Evolutionary conservation across 2,888 invertebrate genomes (phyloP), one percentile per base, ranked within the genome.

Genomic region (Scaptomyza cyrtandrae): DNA sequence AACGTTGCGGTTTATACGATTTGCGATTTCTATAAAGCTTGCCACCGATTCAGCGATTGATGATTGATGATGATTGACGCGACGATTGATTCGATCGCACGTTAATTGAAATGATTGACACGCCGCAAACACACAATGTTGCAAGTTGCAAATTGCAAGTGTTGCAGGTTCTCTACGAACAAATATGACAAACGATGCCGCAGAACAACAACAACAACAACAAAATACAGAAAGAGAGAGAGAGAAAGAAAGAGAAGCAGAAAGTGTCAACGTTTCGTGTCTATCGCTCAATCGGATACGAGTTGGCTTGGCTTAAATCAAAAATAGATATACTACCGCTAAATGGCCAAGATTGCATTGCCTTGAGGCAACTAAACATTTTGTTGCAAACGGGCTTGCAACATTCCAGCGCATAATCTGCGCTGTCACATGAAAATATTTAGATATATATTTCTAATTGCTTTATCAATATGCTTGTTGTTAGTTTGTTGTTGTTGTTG

Each of bases 61-160:
- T 14, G 31, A 1, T 31, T 63, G 89, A 84, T 81, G 77, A 76
- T 84, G 85, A 88, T 87, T 84, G 89, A 86, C 85, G 70, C 63
- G 75, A 59, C 87, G 89, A 84, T 88, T 81, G 82, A 80, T 85
- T 79, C 68, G 89, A 88, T 86, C 78, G 87, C 87, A 81, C 81
- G 74, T 86, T 81, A 84, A 86, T 86, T 84, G 87, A 78, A 84
- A 75, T 86, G 87, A 86, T 88, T 87, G 88, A 85, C 84, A 67
- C 64, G 67, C 52, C 66, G 52, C 57, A 58, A 64, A 43, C 52
- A 50, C 49, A 60, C 45, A 54, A 57, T 54, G 3, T 14, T 33
- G 46, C n/a, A n/a, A n/a, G n/a, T n/a, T n/a, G n/a, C n/a, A n/a
- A n/a, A n/a, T 56, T n/a, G 55, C 45, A 64, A 57, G 50, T 53